Base-by-base conservation (phyloP, 2,888 invertebrate genomes). In the Dolomedes plantarius region DNA sequence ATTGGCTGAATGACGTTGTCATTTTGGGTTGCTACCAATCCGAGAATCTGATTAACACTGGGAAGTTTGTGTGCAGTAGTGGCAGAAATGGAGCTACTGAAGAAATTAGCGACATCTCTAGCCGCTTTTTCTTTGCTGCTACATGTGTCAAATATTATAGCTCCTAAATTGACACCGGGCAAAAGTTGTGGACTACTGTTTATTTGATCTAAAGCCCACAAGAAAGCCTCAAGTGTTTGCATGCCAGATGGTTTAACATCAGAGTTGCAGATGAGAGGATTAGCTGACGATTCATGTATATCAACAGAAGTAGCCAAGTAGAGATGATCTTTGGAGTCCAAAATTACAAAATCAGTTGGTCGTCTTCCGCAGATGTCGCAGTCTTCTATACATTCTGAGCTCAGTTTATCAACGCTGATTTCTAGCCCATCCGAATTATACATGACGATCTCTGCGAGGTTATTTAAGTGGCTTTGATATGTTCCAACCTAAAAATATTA, bases 231-330 rank as follows among this genome's bases (percentile, higher is more conserved):
- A 28, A 91, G 79, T 69, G 90, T 90, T 68, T 91, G 90, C 62
- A 91, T 88, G 1, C 91, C 91, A 1, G 89, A 76, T 1, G 88
- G 65, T 28, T 89, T 88, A 41, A 90, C 74, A n/a, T 88, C 87
- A 0, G 88, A 76, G 23, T 90, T 89, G 74, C 91, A 91, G 39
- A 90, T 89, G 5, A 91, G 87, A 9, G 90, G 90, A 28, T 88
- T 89, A 27, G 90, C 88, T 7, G 90, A 89, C 1, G 90, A 88
- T 39, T 90, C 86, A 80, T 92, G 92, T n/a, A 92, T 90, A 85
- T 90, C 90, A n/a, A 92, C 90, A n/a, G 91, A 89, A 16, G 90
- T 91, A 0, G 91, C 90, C 29, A 92, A 76, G 83, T 91, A 91
- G 3, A 92, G 90, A 74, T 90, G 89, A 36, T 89, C 89, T 79